Base-by-base conservation (phyloP, 2,888 invertebrate genomes). In the Cataglyphis altisquamis region DNA sequence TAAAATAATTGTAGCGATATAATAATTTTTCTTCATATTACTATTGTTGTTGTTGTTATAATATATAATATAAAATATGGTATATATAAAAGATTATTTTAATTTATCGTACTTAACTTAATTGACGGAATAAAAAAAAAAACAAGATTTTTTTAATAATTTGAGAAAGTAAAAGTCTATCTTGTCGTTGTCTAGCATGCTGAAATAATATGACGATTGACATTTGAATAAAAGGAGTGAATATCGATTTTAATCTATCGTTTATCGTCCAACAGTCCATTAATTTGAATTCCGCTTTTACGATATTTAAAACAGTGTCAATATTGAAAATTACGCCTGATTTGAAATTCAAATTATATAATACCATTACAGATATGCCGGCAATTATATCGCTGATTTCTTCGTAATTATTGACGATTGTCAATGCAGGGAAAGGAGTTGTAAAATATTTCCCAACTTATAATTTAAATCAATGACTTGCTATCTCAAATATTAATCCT, bases 261-360 rank as follows among this genome's bases (percentile, higher is more conserved):
- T 32, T 70, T 70, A 60, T 32, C 60, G 21, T 70, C 32, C n/a
- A 60, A 45, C 32, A n/a, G 66, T 66, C 64, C 36, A 68, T 78
- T 60, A 32, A 57, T 57, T 45, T 18, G 67, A 9, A 45, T 70
- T 45, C 21, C 21, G 60, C 18, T 78, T 77, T 57, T 57, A 70
- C 60, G 32, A 45, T 78, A 78, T 60, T 68, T 70, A 70, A 78
- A 70, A 55, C 52, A 78, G 18, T 70, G 41, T 78, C 70, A 55
- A 78, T 80, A 80, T 72, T 62, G 60, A 21, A 60, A 70, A 60
- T 78, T 78, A 78, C 32, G 29, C 15, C 15, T 18, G 45, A 60
- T 78, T 70, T 78, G 45, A 60, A 78, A 78, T 78, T 78, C 18
- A 70, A 63, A 70, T 78, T 45, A 41, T 25, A 60, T 21, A 60